Conservation (phyloP, 2,113 vertebrate species). For the Megalops atlanticus region DNA sequence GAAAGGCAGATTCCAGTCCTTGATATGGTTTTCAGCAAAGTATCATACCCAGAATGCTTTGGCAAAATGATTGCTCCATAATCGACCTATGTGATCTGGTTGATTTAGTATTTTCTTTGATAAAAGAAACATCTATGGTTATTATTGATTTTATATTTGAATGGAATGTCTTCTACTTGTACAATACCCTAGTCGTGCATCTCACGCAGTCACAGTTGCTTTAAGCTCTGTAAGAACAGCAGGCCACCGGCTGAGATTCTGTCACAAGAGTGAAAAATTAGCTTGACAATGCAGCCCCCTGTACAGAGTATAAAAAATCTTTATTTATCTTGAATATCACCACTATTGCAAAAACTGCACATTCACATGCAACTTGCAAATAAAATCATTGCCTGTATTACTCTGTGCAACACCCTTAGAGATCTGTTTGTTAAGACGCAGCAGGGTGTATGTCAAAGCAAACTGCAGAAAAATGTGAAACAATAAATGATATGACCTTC, state of each 20-base stretch:
- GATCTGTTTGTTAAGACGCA: too few species aligned
- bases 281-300: not conserved
- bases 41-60: slow-evolving; percentile 3
- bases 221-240: not conserved
- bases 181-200: too few species aligned
- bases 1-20: not conserved
- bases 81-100: not conserved
- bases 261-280: not conserved
- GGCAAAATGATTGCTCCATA: slow-evolving; percentile 12
- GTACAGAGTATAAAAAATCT: not conserved
- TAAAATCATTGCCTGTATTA: too few species aligned
- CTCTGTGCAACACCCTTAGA: too few species aligned
- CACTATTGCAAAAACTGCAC: too few species aligned
- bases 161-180: slow-evolving; percentile 9
- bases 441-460: too few species aligned
- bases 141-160: slow-evolving; percentile 4
- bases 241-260: not conserved
- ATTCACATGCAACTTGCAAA: not conserved
- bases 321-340: not conserved
- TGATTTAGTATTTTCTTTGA: slow-evolving; percentile 16
- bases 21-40: not conserved
- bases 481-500: too few species aligned
- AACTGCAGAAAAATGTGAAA: too few species aligned
- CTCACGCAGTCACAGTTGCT: too few species aligned
- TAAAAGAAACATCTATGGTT: slow-evolving; percentile 3